Evolutionary conservation across 2,797 vertebrate genomes (phyloP).

Genomic region (Neomorphus geoffroyi): DNA sequence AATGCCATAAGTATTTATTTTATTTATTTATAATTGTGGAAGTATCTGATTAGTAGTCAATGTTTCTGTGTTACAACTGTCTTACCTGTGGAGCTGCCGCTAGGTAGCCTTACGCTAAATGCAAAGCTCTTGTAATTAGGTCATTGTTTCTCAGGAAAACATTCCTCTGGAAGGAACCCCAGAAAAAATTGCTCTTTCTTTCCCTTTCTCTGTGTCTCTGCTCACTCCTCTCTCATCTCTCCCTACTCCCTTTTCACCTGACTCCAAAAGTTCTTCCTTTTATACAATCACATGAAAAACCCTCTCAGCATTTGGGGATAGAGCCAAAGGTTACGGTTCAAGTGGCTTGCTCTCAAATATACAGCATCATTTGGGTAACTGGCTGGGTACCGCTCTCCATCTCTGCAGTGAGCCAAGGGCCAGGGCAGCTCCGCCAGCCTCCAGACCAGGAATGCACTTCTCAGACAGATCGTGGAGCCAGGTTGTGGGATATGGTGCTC

Average conservation of each 20-base stretch:
- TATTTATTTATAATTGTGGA: not conserved
- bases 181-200: not conserved
- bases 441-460: not conserved
- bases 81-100: not conserved
- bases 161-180: not conserved
- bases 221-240: not conserved
- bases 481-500: accelerated
- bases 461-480: not conserved
- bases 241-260: not conserved
- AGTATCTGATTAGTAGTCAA: not conserved
- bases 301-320: not conserved
- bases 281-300: not conserved
- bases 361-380: not conserved
- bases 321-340: not conserved
- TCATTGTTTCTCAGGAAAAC: not conserved
- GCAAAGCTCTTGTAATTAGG: not conserved
- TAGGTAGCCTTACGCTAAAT: not conserved
- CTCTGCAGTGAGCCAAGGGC: not conserved
- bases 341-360: not conserved
- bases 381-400: not conserved
- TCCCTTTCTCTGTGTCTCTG: not conserved
- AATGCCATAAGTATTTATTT: not conserved
- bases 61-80: not conserved
- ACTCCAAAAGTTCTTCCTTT: not conserved
- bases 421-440: not conserved